phyloP scores from a whole-genome alignment of 1,140 invertebrate species.

The Micrasema longulum region DNA sequence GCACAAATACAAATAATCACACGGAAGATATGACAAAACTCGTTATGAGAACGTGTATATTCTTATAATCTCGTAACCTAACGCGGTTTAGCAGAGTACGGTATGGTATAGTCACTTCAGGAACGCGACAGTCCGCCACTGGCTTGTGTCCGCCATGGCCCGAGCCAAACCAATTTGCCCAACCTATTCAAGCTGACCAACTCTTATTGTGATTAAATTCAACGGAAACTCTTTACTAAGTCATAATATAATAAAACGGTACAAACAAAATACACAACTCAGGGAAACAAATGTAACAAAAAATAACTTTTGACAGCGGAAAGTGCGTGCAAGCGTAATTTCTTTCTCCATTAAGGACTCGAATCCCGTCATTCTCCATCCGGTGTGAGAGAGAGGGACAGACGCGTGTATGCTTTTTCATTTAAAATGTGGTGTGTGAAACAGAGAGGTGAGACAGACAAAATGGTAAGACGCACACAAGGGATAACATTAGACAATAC shows the following conservation, averaged over 20 bases:
- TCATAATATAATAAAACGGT: conserved; percentile 36
- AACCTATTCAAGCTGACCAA: conserved; percentile 25
- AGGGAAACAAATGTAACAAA: conserved; percentile 47
- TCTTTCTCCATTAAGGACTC: conserved; percentile 46
- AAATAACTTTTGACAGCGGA: conserved; percentile 54
- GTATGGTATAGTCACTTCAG: not conserved
- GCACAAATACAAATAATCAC: conserved; percentile 53
- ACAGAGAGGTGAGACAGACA: conserved; percentile 55
- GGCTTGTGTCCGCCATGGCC: conserved; percentile 54
- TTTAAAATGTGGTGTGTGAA: conserved; percentile 54
- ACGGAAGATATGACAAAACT: conserved; percentile 43
- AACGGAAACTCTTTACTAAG: conserved; percentile 28
- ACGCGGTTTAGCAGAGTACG: too few species aligned
- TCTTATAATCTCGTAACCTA: not conserved
- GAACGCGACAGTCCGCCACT: conserved; percentile 11
- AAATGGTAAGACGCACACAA: conserved; percentile 76
- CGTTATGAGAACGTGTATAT: not conserved
- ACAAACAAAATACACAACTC: conserved; percentile 39
- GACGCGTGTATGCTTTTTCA: conserved; percentile 52
- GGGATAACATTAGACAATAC: conserved; percentile 80
- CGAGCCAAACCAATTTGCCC: conserved; percentile 43
- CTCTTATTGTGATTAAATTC: conserved; percentile 29
- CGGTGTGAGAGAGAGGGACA: conserved; percentile 55
- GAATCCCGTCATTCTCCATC: conserved; percentile 54
- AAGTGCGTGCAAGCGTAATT: conserved; percentile 55